Evolutionary conservation across 2,888 invertebrate species (phyloP).

Genomic region (Drosophila fulvimacula): DNA sequence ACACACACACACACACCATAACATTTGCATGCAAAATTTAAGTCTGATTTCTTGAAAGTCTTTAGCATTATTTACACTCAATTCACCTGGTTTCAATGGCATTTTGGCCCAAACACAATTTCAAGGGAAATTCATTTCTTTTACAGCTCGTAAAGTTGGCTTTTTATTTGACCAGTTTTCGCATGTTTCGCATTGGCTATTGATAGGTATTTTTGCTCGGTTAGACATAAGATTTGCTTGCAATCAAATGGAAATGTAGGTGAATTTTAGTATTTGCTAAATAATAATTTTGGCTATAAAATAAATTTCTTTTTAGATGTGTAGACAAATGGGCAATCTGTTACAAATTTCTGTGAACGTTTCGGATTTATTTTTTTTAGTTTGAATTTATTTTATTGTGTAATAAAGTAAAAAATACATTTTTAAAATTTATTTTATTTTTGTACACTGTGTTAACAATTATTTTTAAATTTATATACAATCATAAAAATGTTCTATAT

Average conservation of each 20-base stretch:
- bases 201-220: constrained; percentile 30
- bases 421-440: not conserved
- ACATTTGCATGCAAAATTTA: constrained; percentile 35
- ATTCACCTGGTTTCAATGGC: constrained; percentile 46
- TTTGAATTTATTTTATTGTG: too few species aligned
- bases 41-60: constrained; percentile 25
- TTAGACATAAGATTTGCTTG: constrained; percentile 21
- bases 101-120: constrained; percentile 26
- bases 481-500: too few species aligned
- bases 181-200: constrained; percentile 5
- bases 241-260: constrained; percentile 20
- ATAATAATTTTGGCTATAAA: not conserved
- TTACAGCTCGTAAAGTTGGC: constrained; percentile 48
- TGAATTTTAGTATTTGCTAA: not conserved
- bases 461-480: not conserved
- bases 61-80: constrained; percentile 61
- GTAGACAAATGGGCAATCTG: not conserved
- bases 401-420: not conserved
- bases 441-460: not conserved
- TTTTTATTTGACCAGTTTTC: constrained; percentile 22
- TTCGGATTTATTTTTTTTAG: not conserved
- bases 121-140: constrained; percentile 45
- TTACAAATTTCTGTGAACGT: not conserved
- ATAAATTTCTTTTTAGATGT: not conserved
- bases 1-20: constrained; percentile 9